Evolutionary conservation across 2,888 invertebrate genomes (phyloP).

Genomic region (Thumatha senex): DNA sequence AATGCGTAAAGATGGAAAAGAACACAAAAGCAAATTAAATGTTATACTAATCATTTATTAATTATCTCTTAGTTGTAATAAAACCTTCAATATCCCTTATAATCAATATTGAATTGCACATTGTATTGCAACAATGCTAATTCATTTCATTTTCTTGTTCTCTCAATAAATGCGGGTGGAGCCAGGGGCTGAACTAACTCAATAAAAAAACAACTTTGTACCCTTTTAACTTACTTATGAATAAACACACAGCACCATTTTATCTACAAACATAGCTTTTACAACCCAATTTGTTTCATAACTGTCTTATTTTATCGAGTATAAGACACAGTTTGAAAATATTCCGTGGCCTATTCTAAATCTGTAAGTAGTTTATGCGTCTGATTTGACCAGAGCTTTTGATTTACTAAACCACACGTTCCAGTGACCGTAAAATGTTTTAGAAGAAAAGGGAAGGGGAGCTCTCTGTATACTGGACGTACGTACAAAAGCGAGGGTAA

Average conservation of each 20-base stretch:
- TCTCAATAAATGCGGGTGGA: slow-evolving; percentile 33
- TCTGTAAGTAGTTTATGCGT: slow-evolving; percentile 49
- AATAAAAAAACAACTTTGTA: slow-evolving; percentile 46
- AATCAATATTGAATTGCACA: slow-evolving; percentile 21
- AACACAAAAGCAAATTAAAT: no score
- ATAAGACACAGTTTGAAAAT: slow-evolving; percentile 27
- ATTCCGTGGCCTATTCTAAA: slow-evolving; percentile 23
- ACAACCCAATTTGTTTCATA: slow-evolving; percentile 14
- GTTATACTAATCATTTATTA: neutral
- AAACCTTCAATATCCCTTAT: neutral
- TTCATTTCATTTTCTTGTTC: slow-evolving; percentile 22
- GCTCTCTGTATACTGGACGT: slow-evolving; percentile 50
- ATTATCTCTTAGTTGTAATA: neutral
- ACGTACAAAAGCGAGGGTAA: slow-evolving; percentile 67
- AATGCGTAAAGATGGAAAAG: no score
- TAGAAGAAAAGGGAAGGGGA: slow-evolving; percentile 30
- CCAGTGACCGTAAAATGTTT: slow-evolving; percentile 9
- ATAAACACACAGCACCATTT: slow-evolving; percentile 40
- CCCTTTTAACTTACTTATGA: slow-evolving; percentile 49
- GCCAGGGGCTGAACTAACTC: slow-evolving; percentile 35
- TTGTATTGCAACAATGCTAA: slow-evolving; percentile 20
- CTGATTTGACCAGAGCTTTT: slow-evolving; percentile 45
- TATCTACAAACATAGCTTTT: slow-evolving; percentile 23
- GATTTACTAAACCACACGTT: slow-evolving; percentile 3
- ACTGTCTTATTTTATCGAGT: slow-evolving; percentile 13